Base-by-base conservation (phyloP, 2,888 invertebrate species). In the Lepidochitona cinerea region DNA sequence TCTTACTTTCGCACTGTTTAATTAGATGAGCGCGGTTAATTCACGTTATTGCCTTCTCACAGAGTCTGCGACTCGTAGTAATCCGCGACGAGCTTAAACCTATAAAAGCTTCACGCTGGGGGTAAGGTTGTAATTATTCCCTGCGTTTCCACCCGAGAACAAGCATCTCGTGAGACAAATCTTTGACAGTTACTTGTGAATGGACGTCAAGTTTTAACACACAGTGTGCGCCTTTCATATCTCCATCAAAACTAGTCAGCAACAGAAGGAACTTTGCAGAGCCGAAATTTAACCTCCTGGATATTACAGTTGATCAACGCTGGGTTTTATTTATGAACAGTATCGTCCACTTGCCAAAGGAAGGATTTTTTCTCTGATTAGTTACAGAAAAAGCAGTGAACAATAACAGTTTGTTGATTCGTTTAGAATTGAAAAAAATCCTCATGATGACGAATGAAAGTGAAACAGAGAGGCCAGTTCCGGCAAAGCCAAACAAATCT, bases 21-120 rank as follows among this genome's bases (percentile, higher is more conserved):
- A 59, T 59, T 59, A 59, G 59, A 59, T 59, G 59, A 59, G 32
- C 26, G 29, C 59, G 59, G 59, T 59, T 59, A 29, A 59, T 59
- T 29, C 59, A 29, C 12, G 23, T 59, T 29, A 59, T 29, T 59
- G 32, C 32, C 32, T 29, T 59, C 59, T 59, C 59, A 23, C 59
- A 59, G 59, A 1, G 59, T 23, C 32, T 23, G 26, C 23, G 26
- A 9, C 59, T 23, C 59, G 29, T 23, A 32, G 29, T 59, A 59
- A 59, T 59, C 59, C 29, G 3, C 32, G 23, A 23, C 23, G 29
- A 29, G 59, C 26, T 32, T 32, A 14, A 49, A 14, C 29, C 59
- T 59, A 29, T 59, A 59, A 59, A 59, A 59, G 59, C 59, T 23
- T 26, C 59, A 59, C 59, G 26, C 59, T 29, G 59, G 29, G 59